Evolutionary conservation across 1,140 invertebrate genomes (phyloP).

Genomic region (Prorops nasuta): DNA sequence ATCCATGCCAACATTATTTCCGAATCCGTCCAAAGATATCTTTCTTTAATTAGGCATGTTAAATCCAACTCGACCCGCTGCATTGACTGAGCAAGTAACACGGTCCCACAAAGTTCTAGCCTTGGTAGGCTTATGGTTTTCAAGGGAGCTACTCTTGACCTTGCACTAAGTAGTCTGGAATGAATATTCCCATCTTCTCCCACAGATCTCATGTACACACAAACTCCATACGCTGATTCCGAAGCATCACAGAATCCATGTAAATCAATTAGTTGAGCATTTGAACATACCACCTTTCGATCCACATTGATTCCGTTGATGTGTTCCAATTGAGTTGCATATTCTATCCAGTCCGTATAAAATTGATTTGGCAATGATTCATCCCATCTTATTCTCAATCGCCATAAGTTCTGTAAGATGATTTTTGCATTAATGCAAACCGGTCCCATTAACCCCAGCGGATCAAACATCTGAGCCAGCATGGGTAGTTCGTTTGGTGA

Average conservation of each 20-base stretch:
- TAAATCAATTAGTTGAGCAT: not conserved
- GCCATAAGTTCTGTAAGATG: not conserved
- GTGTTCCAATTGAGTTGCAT: not conserved
- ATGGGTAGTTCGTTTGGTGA: too few species aligned
- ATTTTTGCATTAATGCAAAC: not conserved
- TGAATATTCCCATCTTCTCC: not conserved
- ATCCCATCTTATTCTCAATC: not conserved
- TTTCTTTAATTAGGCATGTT: not conserved
- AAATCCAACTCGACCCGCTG: not conserved
- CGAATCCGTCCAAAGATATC: not conserved
- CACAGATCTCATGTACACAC: not conserved
- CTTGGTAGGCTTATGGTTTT: not conserved
- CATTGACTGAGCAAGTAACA: not conserved
- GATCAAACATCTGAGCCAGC: not conserved
- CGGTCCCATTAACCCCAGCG: not conserved
- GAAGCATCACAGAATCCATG: not conserved
- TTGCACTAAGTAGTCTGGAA: not conserved
- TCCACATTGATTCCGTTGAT: not conserved
- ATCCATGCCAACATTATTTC: not conserved
- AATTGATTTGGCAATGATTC: not conserved
- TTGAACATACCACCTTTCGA: not conserved
- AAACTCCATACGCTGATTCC: not conserved
- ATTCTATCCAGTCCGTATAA: not conserved
- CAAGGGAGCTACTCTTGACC: not conserved
- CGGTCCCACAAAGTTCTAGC: not conserved